Conservation (phyloP, 2,113 vertebrate genomes). For the Vireo altiloquus region DNA sequence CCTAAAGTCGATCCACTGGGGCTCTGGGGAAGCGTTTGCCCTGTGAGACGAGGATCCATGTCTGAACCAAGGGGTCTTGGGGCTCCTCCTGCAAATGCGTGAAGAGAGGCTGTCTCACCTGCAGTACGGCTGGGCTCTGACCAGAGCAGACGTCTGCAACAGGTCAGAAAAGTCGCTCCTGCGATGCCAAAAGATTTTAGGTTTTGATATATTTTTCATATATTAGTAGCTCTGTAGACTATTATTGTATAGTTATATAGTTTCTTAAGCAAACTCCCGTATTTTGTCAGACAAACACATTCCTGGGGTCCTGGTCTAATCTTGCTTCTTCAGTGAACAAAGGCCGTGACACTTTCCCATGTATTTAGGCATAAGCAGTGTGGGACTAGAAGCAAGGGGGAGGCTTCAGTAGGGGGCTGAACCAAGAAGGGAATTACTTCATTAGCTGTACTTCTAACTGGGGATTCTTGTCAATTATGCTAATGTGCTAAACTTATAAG, state of each 20-base stretch:
- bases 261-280: background rate
- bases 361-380: background rate
- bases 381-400: background rate
- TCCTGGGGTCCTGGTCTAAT: background rate
- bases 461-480: background rate
- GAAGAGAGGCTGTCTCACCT: background rate
- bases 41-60: background rate
- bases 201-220: background rate
- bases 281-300: background rate
- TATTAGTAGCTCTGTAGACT: background rate
- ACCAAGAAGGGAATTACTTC: background rate
- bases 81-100: background rate
- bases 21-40: background rate
- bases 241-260: background rate
- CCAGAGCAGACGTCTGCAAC: background rate
- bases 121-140: background rate
- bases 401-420: background rate
- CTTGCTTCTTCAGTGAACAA: background rate
- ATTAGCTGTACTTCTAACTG: background rate
- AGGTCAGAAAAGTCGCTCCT: background rate
- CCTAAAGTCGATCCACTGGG: background rate
- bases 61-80: background rate
- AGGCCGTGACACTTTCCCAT: background rate
- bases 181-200: background rate
- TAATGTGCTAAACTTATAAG: background rate